These are phyloP conservation scores for Linurgus olivaceus DNA, from an alignment of 2,797 vertebrate genomes.

Conservation along the genomic window DNA sequence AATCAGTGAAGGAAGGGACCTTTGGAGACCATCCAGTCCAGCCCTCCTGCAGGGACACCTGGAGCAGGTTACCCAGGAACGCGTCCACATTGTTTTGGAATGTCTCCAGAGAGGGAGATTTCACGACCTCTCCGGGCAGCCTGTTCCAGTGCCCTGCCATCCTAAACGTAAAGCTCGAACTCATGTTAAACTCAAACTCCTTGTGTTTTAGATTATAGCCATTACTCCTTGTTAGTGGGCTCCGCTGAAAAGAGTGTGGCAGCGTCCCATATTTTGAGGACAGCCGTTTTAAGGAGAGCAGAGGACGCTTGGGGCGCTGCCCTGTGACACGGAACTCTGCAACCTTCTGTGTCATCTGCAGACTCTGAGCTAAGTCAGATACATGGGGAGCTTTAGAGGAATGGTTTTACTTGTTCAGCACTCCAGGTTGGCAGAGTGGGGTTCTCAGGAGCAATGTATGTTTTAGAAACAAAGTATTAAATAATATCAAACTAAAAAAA, in stretches of 20 bases:
- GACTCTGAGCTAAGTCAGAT: too few species aligned
- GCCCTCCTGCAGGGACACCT: too few species aligned
- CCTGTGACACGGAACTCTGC: rapidly evolving
- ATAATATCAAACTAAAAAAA: background rate
- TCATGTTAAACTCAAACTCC: background rate
- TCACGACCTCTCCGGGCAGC: background rate
- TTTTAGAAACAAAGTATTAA: background rate
- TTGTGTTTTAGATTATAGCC: background rate
- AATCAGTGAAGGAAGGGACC: background rate
- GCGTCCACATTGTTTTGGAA: background rate
- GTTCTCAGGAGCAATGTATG: background rate
- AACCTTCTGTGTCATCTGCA: background rate
- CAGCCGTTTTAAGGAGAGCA: background rate
- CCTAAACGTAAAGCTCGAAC: background rate
- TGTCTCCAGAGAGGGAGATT: background rate
- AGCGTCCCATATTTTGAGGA: background rate
- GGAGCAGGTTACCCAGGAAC: background rate
- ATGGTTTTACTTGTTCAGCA: background rate
- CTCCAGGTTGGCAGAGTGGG: background rate
- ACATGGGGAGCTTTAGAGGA: background rate
- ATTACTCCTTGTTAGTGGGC: background rate
- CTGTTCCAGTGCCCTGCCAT: background rate
- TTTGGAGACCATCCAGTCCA: background rate
- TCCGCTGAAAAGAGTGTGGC: background rate
- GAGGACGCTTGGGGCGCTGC: background rate